Percentiles rank a stretch among this genome's conserved stretches.
Evolutionary conservation across 2,113 vertebrate genomes (phyloP).

Genomic region (Pseudorasbora parva): DNA sequence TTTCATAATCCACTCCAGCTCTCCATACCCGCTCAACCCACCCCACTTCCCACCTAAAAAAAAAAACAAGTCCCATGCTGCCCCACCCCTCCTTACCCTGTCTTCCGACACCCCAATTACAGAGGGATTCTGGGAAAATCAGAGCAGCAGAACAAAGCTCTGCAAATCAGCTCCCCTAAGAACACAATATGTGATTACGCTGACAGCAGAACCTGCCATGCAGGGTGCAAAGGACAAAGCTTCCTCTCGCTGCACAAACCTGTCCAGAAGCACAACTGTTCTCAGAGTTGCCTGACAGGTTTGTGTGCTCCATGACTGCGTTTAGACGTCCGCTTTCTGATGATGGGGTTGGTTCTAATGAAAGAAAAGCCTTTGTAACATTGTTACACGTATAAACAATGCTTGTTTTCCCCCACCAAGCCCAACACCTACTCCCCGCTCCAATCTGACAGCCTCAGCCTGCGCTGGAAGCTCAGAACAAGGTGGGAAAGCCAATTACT

Average conservation of each 20-base stretch:
- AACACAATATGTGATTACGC: slow-evolving; percentile 40
- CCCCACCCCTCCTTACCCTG: slow-evolving; percentile 17
- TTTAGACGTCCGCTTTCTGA: slow-evolving; percentile 10
- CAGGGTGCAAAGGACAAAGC: slow-evolving; percentile 44
- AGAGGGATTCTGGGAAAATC: slow-evolving; percentile 50
- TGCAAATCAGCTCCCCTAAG: slow-evolving; percentile 60
- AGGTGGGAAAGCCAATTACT: slow-evolving; percentile 62
- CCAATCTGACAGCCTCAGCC: slow-evolving; percentile 40
- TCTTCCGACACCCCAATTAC: slow-evolving; percentile 54
- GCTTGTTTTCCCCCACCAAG: slow-evolving; percentile 28
- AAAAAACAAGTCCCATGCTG: slow-evolving; percentile 10
- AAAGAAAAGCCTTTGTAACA: background rate
- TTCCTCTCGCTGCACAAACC: slow-evolving; percentile 23
- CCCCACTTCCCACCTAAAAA: too few relatives aligned
- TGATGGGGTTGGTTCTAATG: slow-evolving; percentile 9
- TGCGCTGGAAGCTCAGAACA: slow-evolving; percentile 37
- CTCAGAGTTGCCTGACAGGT: slow-evolving; percentile 13
- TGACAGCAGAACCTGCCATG: slow-evolving; percentile 49
- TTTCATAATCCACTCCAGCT: slow-evolving; percentile 6
- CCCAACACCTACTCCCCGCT: slow-evolving; percentile 28
- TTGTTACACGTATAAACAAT: slow-evolving; percentile 38
- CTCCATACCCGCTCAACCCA: background rate
- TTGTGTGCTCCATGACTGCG: slow-evolving; percentile 14
- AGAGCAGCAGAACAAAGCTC: slow-evolving; percentile 58
- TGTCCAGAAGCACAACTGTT: slow-evolving; percentile 26